Evolutionary conservation across 2,113 vertebrate genomes (phyloP), one percentile per base, ranked within the genome.

Genomic region (Varanus salvator): DNA sequence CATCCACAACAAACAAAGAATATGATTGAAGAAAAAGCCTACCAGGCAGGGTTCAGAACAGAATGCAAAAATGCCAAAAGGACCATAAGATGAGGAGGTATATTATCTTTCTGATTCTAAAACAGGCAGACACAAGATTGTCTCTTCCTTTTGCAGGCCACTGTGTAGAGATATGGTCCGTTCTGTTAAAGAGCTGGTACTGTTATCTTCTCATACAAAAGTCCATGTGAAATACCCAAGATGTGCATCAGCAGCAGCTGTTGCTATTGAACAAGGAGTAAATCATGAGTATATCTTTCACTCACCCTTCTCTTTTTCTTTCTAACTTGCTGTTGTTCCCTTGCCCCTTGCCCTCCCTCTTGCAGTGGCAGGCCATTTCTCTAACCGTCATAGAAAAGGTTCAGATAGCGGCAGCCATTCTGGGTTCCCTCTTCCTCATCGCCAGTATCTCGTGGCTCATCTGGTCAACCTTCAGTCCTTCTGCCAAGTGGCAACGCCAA

Each of bases 391-490:
- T 99, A 90, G 99, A 99, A 97, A 99, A 99, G 94, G 99, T 99
- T 78, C 99, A 99, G 97, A 99, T 99, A 80, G 99, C 99, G 86
- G 99, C 99, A 0, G 99, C 99, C 96, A 98, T 99, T 96, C 93
- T 99, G 97, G 99, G 99, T 91, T 99, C 99, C 81, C 97, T 99
- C 92, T 99, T 99, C 97, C 98, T 99, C 94, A 99, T 99, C 34
- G 99, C 99, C 96, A 99, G 99, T 93, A 99, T 99, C 96, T 99
- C 99, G 90, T 99, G 99, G 99, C 97, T 99, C 96, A 98, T 99
- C 96, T 99, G 99, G 99, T 99, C 99, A 0, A 99, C 98, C 84
- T 98, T 99, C 96, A 99, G 99, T 95, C 99, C 99, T 31, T 99
- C 99, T 0, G 99, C 99, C 86, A 99, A 98, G 92, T 99, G 99